Conservation (phyloP, 1,140 invertebrate species). For the Habropoda laboriosa region DNA sequence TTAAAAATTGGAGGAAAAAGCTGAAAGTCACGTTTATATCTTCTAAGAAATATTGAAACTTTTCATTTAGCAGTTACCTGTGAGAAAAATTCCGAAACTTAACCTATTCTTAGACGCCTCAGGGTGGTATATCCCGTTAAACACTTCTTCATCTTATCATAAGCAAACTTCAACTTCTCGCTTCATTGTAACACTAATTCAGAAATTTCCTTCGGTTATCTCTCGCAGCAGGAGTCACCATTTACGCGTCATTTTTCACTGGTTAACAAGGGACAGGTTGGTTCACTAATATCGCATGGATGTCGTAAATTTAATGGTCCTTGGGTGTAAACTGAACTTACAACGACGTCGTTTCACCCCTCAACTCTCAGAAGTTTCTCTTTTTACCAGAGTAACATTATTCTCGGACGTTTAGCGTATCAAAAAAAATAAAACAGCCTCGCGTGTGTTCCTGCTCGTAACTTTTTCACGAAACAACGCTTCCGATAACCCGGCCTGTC, state of each 20-base stretch:
- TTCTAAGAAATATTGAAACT: too few species aligned
- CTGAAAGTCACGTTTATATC: too few species aligned
- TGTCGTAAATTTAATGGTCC: conserved; percentile 47
- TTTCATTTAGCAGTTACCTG: too few species aligned
- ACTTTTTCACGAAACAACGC: neutral
- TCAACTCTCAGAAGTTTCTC: neutral
- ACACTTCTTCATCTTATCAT: too few species aligned
- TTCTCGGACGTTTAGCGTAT: conserved; percentile 22
- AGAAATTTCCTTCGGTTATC: neutral
- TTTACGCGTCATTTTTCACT: conserved; percentile 30
- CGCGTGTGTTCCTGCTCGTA: conserved; percentile 4
- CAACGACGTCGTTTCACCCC: neutral
- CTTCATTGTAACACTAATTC: neutral
- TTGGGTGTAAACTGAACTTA: conserved; percentile 25
- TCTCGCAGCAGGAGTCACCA: neutral
- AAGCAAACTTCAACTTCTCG: neutral
- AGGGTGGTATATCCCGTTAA: too few species aligned
- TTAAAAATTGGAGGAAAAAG: too few species aligned
- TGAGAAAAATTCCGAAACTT: too few species aligned
- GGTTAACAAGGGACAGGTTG: conserved; percentile 31
- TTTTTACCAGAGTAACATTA: conserved; percentile 21
- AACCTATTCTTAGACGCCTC: too few species aligned
- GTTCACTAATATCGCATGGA: conserved; percentile 28
- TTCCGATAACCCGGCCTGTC: conserved; percentile 25
- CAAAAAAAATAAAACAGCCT: neutral